phyloP scores from a whole-genome alignment of 2,888 invertebrate species.

The Tethea ocularis region DNA sequence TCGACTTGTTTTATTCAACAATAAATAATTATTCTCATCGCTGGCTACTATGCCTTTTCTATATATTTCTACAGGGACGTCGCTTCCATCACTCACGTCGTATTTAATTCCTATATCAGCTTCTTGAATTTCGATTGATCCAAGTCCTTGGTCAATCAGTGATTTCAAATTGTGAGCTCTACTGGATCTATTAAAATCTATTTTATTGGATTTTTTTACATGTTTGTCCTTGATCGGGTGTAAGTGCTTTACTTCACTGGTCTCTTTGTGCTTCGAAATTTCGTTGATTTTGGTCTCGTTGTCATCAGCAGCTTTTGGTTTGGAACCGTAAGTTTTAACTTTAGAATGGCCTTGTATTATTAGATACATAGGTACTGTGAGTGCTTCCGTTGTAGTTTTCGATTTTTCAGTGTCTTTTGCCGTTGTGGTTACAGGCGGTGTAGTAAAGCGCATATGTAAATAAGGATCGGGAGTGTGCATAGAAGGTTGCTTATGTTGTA shows the following conservation, averaged over 20 bases:
- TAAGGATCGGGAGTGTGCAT: conserved; percentile 69
- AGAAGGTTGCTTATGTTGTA: conserved; percentile 43
- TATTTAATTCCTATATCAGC: conserved; percentile 83
- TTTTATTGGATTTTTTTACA: conserved; percentile 55
- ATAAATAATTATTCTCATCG: conserved; percentile 67
- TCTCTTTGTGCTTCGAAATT: conserved; percentile 77
- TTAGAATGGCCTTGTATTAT: conserved; percentile 94
- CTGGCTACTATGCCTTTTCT: conserved; percentile 85
- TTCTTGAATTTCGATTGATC: conserved; percentile 83
- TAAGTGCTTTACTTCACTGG: conserved; percentile 83
- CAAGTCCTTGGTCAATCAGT: conserved; percentile 67
- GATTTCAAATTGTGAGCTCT: conserved; percentile 68
- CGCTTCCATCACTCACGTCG: conserved; percentile 81
- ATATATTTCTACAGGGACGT: conserved; percentile 82
- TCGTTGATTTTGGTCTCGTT: conserved; percentile 73
- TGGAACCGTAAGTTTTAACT: conserved; percentile 91
- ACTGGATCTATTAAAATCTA: conserved; percentile 51
- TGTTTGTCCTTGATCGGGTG: conserved; percentile 73
- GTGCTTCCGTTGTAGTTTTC: conserved; percentile 71
- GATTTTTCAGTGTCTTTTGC: conserved; percentile 66
- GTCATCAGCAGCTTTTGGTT: conserved; percentile 69
- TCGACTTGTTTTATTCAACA: conserved; percentile 38
- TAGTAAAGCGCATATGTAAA: conserved; percentile 74
- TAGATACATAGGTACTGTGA: conserved; percentile 87
- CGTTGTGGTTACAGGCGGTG: conserved; percentile 78